phyloP scores from a whole-genome alignment of 1,140 invertebrate species.

The Pseudobourletiella spinata region DNA sequence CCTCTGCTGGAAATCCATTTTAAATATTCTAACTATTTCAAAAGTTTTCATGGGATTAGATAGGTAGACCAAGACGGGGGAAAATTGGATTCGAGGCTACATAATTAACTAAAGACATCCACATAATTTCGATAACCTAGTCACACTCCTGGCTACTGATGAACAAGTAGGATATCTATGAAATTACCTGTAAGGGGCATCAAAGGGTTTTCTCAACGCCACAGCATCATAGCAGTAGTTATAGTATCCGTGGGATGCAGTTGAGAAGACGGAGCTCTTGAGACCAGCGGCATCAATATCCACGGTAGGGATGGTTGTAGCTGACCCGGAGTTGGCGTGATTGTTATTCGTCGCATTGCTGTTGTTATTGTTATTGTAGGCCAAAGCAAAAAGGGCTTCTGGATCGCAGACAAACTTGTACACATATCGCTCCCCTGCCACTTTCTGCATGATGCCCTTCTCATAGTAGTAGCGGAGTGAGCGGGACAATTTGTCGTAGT shows the following conservation, averaged over 20 bases:
- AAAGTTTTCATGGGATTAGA: too few species aligned
- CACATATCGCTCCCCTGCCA: slow-evolving; percentile 88
- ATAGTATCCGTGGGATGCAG: slow-evolving; percentile 1
- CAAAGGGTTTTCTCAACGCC: neutral
- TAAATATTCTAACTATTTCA: too few species aligned
- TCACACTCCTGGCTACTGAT: too few species aligned
- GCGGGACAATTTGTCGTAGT: slow-evolving; percentile 89
- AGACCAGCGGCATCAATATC: neutral
- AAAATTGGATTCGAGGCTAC: too few species aligned
- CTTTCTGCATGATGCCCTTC: slow-evolving; percentile 98
- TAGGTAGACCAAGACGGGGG: too few species aligned
- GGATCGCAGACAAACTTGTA: slow-evolving; percentile 95
- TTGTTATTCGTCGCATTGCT: slow-evolving; percentile 2
- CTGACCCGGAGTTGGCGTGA: neutral
- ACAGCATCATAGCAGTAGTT: slow-evolving; percentile 9
- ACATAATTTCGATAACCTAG: too few species aligned
- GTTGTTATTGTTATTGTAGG: slow-evolving; percentile 44
- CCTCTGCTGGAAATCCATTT: too few species aligned
- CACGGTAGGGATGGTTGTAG: neutral
- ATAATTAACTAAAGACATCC: too few species aligned
- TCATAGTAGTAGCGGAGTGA: slow-evolving; percentile 93
- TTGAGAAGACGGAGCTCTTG: neutral
- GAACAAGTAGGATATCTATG: too few species aligned
- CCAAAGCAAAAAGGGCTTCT: slow-evolving; percentile 83
- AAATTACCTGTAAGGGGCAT: neutral